phyloP scores from a whole-genome alignment of 2,113 vertebrate species.

The Ovibos moschatus region DNA sequence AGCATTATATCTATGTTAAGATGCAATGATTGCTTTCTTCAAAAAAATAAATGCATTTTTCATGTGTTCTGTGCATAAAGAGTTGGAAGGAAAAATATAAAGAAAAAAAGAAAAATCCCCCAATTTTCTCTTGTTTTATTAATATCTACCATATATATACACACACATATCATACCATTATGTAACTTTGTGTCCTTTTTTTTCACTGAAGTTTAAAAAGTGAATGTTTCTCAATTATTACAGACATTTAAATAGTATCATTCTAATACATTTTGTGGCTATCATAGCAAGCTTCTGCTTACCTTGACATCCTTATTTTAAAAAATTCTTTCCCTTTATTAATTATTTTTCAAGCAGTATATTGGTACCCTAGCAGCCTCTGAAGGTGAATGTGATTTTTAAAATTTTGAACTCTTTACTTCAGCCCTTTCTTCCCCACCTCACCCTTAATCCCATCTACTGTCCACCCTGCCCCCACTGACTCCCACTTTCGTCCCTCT shows the following conservation, averaged over 20 bases:
- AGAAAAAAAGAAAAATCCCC: slow-evolving; percentile 15
- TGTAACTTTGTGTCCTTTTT: not conserved
- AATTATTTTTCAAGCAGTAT: slow-evolving; percentile 23
- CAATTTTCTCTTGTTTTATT: not conserved
- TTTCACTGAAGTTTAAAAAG: not conserved
- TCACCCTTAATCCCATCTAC: not conserved
- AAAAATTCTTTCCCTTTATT: not conserved
- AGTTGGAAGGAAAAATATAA: not conserved
- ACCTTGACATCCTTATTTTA: not conserved
- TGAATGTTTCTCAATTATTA: not conserved
- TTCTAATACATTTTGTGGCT: not conserved
- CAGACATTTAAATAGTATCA: not conserved
- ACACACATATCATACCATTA: not conserved
- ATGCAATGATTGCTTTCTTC: not conserved
- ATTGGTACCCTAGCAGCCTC: not conserved
- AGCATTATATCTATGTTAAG: not conserved
- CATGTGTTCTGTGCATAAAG: not conserved
- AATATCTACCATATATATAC: not conserved
- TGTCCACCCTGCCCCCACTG: not conserved
- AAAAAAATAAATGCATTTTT: not conserved
- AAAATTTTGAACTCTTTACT: not conserved
- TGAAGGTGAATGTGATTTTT: not conserved
- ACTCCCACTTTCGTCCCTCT: not conserved
- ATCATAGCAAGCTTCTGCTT: not conserved
- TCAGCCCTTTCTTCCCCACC: not conserved